Evolutionary conservation across 2,888 invertebrate genomes (phyloP).

Genomic region (Plagodis pulveraria): DNA sequence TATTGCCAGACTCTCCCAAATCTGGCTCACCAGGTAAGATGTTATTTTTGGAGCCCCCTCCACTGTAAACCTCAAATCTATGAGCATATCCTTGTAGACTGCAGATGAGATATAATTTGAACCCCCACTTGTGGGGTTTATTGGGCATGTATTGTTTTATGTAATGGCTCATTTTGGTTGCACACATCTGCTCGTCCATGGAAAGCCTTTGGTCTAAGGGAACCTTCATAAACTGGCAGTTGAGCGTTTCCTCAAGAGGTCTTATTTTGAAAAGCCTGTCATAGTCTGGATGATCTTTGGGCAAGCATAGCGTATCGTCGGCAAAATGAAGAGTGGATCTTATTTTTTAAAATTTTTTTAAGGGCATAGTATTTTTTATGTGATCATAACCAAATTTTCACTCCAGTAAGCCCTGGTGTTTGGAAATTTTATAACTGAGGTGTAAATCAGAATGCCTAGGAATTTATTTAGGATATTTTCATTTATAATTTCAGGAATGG

Average conservation of each 20-base stretch:
- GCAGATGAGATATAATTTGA: slow-evolving; percentile 46
- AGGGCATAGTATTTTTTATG: slow-evolving; percentile 44
- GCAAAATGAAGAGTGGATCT: slow-evolving; percentile 43
- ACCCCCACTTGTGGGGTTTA: slow-evolving; percentile 51
- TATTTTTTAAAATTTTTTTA: slow-evolving; percentile 36
- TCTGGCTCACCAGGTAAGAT: slow-evolving; percentile 45
- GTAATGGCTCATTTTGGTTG: slow-evolving; percentile 46
- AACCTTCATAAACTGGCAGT: slow-evolving; percentile 36
- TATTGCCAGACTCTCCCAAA: slow-evolving; percentile 45
- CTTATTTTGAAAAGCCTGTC: slow-evolving; percentile 44
- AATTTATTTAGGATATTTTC: slow-evolving; percentile 47
- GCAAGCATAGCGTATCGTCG: slow-evolving; percentile 40
- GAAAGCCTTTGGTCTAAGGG: slow-evolving; percentile 45
- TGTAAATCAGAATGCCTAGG: slow-evolving; percentile 46
- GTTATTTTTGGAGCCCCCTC: slow-evolving; percentile 42
- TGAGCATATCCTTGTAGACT: slow-evolving; percentile 39
- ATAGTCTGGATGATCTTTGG: slow-evolving; percentile 41
- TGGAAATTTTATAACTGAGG: slow-evolving; percentile 46
- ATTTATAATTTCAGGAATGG: slow-evolving; percentile 47
- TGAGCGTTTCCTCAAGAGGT: slow-evolving; percentile 36
- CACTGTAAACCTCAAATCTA: slow-evolving; percentile 44
- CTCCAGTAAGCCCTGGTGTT: slow-evolving; percentile 45
- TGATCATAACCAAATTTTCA: slow-evolving; percentile 46
- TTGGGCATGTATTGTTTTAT: slow-evolving; percentile 49
- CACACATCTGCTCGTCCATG: slow-evolving; percentile 37